Conservation (phyloP, 2,797 vertebrate species). For the Sylvia borin region DNA sequence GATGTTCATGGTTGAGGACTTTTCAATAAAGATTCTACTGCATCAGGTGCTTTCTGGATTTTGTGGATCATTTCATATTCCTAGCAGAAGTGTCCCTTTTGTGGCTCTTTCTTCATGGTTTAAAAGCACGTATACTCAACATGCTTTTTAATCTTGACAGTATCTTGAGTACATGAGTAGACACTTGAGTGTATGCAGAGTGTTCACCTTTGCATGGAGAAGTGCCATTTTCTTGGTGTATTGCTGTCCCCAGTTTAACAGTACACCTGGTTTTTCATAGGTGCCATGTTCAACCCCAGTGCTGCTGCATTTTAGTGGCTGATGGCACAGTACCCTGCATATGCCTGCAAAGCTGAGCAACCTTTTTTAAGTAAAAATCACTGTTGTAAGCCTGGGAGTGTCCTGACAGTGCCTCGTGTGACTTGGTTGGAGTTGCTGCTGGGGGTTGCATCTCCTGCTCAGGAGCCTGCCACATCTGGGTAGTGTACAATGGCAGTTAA, state of each 20-base stretch:
- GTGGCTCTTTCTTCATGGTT: background rate
- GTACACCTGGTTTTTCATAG: background rate
- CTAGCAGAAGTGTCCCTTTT: background rate
- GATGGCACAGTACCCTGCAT: background rate
- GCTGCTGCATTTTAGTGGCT: background rate
- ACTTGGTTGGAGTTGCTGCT: background rate
- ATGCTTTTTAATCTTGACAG: background rate
- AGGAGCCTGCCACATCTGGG: background rate
- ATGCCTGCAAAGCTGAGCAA: background rate
- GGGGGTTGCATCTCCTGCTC: background rate
- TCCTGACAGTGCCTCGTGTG: background rate
- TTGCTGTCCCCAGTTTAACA: accelerated
- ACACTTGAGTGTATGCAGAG: background rate
- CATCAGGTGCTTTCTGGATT: background rate
- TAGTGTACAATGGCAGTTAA: background rate
- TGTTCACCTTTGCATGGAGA: background rate
- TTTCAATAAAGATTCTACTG: background rate
- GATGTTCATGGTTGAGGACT: background rate
- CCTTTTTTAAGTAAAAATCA: background rate
- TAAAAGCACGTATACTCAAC: background rate
- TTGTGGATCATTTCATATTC: background rate
- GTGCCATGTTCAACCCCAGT: accelerated
- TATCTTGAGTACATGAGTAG: background rate
- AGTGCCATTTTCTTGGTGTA: background rate
- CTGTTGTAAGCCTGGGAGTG: background rate